A percentile compares a stretch with the other conserved stretches of the same genome.
phyloP scores from a whole-genome alignment of 1,140 invertebrate genomes.

The Orchestia grillus region DNA sequence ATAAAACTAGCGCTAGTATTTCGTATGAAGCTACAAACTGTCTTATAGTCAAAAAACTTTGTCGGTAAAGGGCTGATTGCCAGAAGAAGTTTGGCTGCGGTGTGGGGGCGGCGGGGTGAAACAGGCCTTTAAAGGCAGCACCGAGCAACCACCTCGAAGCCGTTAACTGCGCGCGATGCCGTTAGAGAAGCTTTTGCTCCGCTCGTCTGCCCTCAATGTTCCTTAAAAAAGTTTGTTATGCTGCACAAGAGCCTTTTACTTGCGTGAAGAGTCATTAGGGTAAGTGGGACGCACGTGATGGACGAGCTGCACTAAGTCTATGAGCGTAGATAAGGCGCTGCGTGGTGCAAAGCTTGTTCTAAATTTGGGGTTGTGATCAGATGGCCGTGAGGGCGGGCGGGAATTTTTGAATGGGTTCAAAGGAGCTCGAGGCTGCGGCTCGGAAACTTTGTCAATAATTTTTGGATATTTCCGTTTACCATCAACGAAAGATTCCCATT shows the following conservation, averaged over 20 bases:
- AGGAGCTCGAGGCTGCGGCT: not conserved
- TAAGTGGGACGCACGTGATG: not conserved
- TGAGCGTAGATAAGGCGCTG: not conserved
- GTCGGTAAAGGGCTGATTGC: too few relatives aligned
- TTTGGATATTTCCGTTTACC: too few relatives aligned
- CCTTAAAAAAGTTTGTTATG: conserved; percentile 1
- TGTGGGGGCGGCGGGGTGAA: not conserved
- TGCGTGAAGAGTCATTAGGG: not conserved
- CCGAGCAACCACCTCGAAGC: not conserved
- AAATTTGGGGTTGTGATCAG: not conserved
- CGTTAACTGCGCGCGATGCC: not conserved
- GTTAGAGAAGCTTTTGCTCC: not conserved
- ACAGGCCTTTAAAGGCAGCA: not conserved
- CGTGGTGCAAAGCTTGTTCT: not conserved
- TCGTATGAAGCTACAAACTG: too few relatives aligned
- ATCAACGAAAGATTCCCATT: too few relatives aligned
- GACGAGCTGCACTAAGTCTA: not conserved
- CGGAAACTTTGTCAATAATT: not conserved
- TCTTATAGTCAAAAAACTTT: too few relatives aligned
- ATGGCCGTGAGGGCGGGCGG: too few relatives aligned
- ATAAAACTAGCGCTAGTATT: too few relatives aligned
- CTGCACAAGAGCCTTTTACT: not conserved
- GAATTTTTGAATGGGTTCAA: not conserved
- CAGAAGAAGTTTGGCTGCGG: not conserved
- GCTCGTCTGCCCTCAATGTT: conserved; percentile 5